Conservation (phyloP, 2,888 invertebrate genomes). For the Thelaira solivaga region DNA sequence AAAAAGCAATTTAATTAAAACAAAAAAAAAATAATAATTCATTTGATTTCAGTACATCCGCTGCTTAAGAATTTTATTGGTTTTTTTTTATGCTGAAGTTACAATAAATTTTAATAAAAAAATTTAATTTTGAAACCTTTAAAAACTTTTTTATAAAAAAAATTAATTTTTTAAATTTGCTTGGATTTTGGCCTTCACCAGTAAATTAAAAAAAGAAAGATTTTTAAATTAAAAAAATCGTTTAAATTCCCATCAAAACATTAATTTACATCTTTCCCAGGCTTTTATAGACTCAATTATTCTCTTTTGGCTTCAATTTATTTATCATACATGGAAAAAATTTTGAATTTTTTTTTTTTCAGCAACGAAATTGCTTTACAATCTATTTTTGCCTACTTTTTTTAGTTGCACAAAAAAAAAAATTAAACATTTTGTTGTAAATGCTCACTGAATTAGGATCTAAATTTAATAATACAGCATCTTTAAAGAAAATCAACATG, state of each 20-base stretch:
- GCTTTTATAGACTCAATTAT: constrained; percentile 22
- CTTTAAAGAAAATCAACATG: constrained; percentile 26
- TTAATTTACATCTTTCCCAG: constrained; percentile 56
- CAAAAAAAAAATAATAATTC: too few relatives aligned
- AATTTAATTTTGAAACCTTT: too few relatives aligned
- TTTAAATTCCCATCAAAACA: constrained; percentile 40
- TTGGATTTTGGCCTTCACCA: background rate
- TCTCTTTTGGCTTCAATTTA: constrained; percentile 32
- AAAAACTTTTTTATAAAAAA: too few relatives aligned
- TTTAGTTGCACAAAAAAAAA: constrained; percentile 22
- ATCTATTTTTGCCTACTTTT: constrained; percentile 21
- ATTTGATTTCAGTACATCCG: too few relatives aligned
- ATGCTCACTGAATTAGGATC: constrained; percentile 58
- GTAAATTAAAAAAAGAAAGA: background rate
- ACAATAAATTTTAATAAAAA: too few relatives aligned
- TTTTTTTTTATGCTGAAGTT: too few relatives aligned
- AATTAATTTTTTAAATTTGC: background rate
- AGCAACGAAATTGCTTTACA: constrained; percentile 51
- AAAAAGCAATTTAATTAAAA: too few relatives aligned
- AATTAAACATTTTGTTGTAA: constrained; percentile 31
- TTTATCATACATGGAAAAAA: constrained; percentile 46
- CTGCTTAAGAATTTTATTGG: too few relatives aligned
- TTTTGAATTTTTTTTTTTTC: constrained; percentile 10
- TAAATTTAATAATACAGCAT: constrained; percentile 56
- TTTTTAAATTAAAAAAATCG: background rate